A percentile compares a stretch with the other conserved stretches of the same genome.
phyloP scores from a whole-genome alignment of 2,888 invertebrate species.

The Campaea margaritaria region DNA sequence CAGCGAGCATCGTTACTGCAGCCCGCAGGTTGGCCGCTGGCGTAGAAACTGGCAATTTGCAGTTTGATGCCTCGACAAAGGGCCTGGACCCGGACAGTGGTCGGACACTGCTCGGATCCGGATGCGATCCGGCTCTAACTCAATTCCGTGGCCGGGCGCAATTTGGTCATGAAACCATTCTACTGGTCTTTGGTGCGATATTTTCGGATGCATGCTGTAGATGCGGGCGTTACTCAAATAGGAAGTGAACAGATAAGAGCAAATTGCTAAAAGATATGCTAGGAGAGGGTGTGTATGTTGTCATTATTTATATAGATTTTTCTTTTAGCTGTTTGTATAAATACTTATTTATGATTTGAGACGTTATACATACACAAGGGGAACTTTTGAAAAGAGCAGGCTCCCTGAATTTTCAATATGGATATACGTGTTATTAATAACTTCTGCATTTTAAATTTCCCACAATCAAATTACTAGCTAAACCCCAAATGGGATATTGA shows the following conservation, averaged over 20 bases:
- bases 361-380: too few relatives aligned
- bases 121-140: slow-evolving; percentile 58
- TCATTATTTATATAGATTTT: too few relatives aligned
- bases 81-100: slow-evolving; percentile 49
- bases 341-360: too few relatives aligned
- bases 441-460: not conserved
- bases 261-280: slow-evolving; percentile 9
- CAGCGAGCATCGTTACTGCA: slow-evolving; percentile 30
- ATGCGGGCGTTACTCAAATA: slow-evolving; percentile 37
- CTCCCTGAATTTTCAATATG: too few relatives aligned
- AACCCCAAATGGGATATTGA: slow-evolving; percentile 6
- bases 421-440: too few relatives aligned
- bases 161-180: slow-evolving; percentile 60
- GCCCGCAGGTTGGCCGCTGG: slow-evolving; percentile 46
- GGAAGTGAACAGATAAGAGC: not conserved
- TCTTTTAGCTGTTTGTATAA: too few relatives aligned
- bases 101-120: slow-evolving; percentile 39
- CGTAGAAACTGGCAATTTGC: slow-evolving; percentile 73
- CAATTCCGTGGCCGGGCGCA: slow-evolving; percentile 60
- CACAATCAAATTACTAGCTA: slow-evolving; percentile 4
- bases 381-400: too few relatives aligned
- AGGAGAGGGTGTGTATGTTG: too few relatives aligned
- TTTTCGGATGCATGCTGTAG: slow-evolving; percentile 37
- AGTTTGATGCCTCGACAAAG: slow-evolving; percentile 77
- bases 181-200: slow-evolving; percentile 39